A percentile compares a stretch with the other conserved stretches of the same genome.
These are phyloP conservation scores for Plusia festucae DNA, from an alignment of 2,888 invertebrate species.

Conservation along the genomic window DNA sequence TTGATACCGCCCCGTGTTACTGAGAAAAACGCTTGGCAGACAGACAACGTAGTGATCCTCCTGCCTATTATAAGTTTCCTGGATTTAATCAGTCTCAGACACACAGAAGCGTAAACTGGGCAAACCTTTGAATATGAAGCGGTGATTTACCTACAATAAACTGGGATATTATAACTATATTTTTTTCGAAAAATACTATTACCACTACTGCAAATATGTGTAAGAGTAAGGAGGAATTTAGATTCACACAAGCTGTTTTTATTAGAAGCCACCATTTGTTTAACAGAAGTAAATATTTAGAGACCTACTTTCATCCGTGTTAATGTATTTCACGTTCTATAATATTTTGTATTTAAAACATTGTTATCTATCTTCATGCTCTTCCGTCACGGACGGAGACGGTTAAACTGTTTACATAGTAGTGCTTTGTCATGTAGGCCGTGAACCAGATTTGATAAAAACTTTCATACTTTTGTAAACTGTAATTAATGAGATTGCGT, in stretches of 20 bases:
- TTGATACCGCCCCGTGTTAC: no score
- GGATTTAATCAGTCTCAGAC: no score
- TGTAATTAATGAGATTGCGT: neutral
- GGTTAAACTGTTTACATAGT: neutral
- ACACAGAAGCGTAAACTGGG: no score
- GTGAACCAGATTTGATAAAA: neutral
- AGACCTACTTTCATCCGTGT: conserved; percentile 3
- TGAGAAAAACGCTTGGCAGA: no score
- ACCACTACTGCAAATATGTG: no score
- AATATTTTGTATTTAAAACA: neutral
- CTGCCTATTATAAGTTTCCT: no score
- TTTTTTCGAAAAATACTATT: no score
- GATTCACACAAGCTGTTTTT: neutral
- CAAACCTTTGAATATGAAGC: no score
- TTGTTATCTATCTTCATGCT: neutral
- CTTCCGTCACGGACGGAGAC: neutral
- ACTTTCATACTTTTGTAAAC: conserved; percentile 4
- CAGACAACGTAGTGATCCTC: no score
- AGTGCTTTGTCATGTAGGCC: conserved; percentile 2
- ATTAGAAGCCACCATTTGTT: neutral
- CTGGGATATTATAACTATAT: no score
- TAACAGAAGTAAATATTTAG: neutral
- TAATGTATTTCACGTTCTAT: neutral
- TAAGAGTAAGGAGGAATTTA: neutral
- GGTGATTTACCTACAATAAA: no score